These are phyloP conservation scores for Ctenochaetus hawaiiensis DNA, from an alignment of 2,797 vertebrate genomes.

Conservation along the genomic window DNA sequence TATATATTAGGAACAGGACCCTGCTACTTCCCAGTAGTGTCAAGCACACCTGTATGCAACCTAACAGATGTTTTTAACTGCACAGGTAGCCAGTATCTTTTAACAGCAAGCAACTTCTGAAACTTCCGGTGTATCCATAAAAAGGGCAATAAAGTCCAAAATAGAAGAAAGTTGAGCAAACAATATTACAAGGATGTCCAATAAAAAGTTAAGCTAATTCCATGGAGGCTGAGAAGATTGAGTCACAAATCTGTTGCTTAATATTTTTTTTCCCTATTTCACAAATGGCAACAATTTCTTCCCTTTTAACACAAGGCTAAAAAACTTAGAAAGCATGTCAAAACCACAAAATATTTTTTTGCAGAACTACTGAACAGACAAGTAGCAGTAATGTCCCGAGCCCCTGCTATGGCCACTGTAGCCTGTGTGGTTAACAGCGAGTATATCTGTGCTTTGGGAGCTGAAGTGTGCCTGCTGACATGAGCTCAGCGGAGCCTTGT, in stretches of 20 bases:
- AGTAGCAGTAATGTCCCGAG: background rate
- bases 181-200: background rate
- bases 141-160: no score
- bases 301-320: no score
- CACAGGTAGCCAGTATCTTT: no score
- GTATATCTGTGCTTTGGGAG: background rate
- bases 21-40: no score
- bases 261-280: no score
- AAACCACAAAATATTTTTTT: background rate
- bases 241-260: no score
- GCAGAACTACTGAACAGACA: background rate
- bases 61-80: no score
- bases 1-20: no score
- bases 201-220: background rate
- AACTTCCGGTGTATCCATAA: no score
- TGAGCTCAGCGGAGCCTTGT: conserved; percentile 12
- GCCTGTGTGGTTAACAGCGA: background rate
- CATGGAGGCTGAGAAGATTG: background rate
- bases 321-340: background rate
- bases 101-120: no score
- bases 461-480: background rate
- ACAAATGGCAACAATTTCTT: background rate
- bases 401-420: background rate
- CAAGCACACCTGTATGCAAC: no score
- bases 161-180: background rate